Conservation (phyloP, 2,888 invertebrate genomes). For the Ellobium chinense region DNA sequence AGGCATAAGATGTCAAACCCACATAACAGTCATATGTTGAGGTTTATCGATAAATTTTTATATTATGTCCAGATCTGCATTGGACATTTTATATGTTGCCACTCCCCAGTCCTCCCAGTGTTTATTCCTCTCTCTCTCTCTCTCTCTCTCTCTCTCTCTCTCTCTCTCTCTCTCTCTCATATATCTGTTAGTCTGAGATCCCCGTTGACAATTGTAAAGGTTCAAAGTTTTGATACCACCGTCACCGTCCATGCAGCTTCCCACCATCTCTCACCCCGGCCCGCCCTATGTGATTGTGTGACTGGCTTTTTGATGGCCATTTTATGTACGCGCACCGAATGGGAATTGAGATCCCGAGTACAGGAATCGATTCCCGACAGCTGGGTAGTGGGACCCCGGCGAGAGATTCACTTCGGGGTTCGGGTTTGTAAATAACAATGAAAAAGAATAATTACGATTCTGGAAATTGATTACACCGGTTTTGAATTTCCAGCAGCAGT, state of each 20-base stretch:
- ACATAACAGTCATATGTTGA: too few species aligned
- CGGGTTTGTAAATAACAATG: constrained; percentile 20
- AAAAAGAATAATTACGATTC: constrained; percentile 23
- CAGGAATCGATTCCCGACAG: not conserved
- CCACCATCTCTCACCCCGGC: constrained; percentile 18
- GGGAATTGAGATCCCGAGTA: constrained; percentile 1
- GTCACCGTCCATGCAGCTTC: too few species aligned
- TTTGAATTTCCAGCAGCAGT: constrained; percentile 9
- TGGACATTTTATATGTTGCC: too few species aligned
- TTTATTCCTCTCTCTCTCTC: constrained; percentile 18
- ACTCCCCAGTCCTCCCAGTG: not conserved
- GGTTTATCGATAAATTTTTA: too few species aligned
- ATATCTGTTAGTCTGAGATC: too few species aligned
- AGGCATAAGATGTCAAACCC: too few species aligned
- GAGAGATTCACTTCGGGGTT: constrained; percentile 1
- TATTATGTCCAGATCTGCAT: too few species aligned
- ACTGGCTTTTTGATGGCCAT: constrained; percentile 23
- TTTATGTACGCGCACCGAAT: constrained; percentile 26
- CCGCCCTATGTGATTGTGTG: constrained; percentile 13
- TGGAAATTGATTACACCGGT: constrained; percentile 21
- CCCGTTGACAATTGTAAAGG: too few species aligned
- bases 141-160: constrained; percentile 30
- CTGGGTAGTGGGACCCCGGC: constrained; percentile 23
- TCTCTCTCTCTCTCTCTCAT: constrained; percentile 32
- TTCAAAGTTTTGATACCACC: too few species aligned